Conservation (phyloP, 2,888 invertebrate genomes). For the Caenorhabditis plicata region DNA sequence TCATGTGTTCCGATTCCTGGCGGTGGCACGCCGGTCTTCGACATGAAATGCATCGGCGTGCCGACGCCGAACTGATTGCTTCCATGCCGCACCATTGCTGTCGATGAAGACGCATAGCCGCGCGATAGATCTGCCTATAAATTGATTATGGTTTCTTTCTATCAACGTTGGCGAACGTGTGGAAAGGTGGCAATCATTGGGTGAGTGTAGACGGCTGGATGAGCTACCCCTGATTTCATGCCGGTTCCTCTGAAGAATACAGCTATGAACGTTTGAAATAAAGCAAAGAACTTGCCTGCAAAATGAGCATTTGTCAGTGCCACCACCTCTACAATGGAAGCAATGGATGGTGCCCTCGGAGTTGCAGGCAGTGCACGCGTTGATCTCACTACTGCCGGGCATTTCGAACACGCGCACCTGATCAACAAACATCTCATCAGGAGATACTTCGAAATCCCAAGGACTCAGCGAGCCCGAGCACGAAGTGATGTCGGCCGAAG, state of each 20-base stretch:
- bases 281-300: conserved; percentile 43
- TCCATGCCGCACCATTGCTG: conserved; percentile 52
- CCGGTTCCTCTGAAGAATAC: conserved; percentile 59
- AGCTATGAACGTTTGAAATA: conserved; percentile 1
- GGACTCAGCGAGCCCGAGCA: conserved; percentile 38
- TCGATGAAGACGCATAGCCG: conserved; percentile 58
- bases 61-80: conserved; percentile 59
- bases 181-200: conserved; percentile 64
- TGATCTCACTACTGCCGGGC: conserved; percentile 55
- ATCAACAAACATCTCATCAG: conserved; percentile 53
- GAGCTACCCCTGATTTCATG: conserved; percentile 66
- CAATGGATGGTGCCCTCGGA: conserved; percentile 61
- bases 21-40: conserved; percentile 64
- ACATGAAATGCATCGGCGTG: conserved; percentile 65
- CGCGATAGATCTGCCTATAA: conserved; percentile 53
- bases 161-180: conserved; percentile 36
- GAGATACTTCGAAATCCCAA: conserved; percentile 63
- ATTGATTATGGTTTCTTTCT: neutral
- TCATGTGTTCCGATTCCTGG: conserved; percentile 64
- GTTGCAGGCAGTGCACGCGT: conserved; percentile 55
- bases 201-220: conserved; percentile 65
- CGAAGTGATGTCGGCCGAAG: conserved; percentile 13
- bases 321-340: conserved; percentile 64
- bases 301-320: conserved; percentile 63
- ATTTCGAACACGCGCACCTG: conserved; percentile 61